Percentiles rank a stretch among this genome's conserved stretches.
These are phyloP conservation scores for Carcharodon carcharias DNA, from an alignment of 2,797 vertebrate species.

Conservation along the genomic window DNA sequence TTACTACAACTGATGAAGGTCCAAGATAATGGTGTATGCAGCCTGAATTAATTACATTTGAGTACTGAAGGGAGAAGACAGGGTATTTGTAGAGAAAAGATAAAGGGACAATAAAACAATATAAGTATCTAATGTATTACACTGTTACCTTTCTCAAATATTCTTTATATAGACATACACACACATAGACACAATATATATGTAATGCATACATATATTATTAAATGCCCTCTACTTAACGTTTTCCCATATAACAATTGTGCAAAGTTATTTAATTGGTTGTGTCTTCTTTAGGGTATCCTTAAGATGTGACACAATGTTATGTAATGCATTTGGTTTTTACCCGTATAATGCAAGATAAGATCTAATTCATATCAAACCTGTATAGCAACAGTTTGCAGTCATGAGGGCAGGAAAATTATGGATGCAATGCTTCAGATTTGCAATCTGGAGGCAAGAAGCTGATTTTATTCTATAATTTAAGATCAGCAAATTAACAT, in stretches of 20 bases:
- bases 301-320: neutral
- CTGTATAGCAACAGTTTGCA: too few relatives aligned
- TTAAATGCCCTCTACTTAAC: neutral
- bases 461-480: neutral
- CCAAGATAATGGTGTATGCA: neutral
- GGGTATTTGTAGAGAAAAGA: neutral
- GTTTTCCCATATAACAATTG: neutral
- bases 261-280: neutral
- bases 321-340: neutral
- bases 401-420: neutral
- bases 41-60: conserved; percentile 16
- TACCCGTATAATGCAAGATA: neutral
- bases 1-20: conserved; percentile 33
- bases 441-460: neutral
- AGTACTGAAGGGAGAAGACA: neutral
- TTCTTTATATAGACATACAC: neutral
- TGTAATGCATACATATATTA: neutral
- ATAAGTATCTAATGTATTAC: neutral
- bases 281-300: neutral
- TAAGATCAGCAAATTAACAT: neutral
- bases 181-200: neutral
- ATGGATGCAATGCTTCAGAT: neutral
- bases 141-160: neutral
- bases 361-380: neutral
- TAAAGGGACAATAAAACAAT: neutral